phyloP scores from a whole-genome alignment of 2,888 invertebrate genomes.

The Amphimallon solstitiale region DNA sequence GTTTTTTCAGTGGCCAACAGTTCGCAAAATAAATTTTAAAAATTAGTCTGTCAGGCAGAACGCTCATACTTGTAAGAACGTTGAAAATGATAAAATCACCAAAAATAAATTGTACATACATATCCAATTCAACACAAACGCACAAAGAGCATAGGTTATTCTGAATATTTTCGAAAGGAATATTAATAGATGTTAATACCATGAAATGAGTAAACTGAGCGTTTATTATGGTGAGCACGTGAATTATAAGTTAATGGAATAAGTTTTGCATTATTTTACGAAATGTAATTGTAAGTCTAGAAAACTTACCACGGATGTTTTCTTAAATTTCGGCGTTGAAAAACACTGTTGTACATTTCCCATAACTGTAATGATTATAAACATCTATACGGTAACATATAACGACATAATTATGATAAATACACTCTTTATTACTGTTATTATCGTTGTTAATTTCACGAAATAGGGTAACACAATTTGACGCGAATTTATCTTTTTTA shows the following conservation, averaged over 20 bases:
- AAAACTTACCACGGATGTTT: slow-evolving; percentile 47
- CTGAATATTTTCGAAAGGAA: slow-evolving; percentile 22
- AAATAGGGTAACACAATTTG: slow-evolving; percentile 5
- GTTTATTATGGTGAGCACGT: slow-evolving; percentile 4
- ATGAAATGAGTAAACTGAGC: not conserved
- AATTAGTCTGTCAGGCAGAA: not conserved
- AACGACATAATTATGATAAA: slow-evolving; percentile 4
- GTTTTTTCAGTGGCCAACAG: not conserved
- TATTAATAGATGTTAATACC: slow-evolving; percentile 26
- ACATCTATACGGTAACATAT: slow-evolving; percentile 11
- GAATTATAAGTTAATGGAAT: slow-evolving; percentile 8
- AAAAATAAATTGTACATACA: slow-evolving; percentile 40
- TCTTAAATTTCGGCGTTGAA: slow-evolving; percentile 43
- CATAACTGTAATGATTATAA: slow-evolving; percentile 38
- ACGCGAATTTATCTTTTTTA: slow-evolving; percentile 6
- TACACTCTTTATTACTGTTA: not conserved
- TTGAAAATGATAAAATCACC: slow-evolving; percentile 39
- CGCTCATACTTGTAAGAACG: not conserved
- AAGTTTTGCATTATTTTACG: not conserved
- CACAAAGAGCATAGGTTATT: slow-evolving; percentile 28
- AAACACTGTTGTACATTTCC: slow-evolving; percentile 48
- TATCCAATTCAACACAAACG: too few species aligned
- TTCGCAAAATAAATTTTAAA: slow-evolving; percentile 3
- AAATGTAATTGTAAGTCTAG: not conserved
- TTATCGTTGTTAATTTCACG: not conserved